A percentile compares a stretch with the other conserved stretches of the same genome.
Conservation (phyloP, 2,888 invertebrate species). For the Pseudococcus jackbeardsleyi region DNA sequence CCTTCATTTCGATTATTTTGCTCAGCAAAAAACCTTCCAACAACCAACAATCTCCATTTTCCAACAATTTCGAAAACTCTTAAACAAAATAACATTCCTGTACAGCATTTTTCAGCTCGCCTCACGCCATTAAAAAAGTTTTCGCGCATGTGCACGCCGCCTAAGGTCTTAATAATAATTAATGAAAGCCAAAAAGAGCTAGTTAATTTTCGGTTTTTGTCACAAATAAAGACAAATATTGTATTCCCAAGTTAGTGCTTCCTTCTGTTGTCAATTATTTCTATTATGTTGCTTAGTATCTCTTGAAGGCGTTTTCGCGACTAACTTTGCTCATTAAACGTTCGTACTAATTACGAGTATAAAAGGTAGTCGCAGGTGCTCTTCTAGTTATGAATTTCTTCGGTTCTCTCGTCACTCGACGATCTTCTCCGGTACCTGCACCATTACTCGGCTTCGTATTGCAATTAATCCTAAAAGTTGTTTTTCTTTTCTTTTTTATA, state of each 20-base stretch:
- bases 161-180: constrained; percentile 41
- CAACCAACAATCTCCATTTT: too few species aligned
- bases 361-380: constrained; percentile 54
- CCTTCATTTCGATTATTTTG: too few species aligned
- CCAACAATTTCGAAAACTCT: neutral
- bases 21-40: too few species aligned
- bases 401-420: constrained; percentile 17
- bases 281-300: constrained; percentile 46
- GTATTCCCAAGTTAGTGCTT: constrained; percentile 54
- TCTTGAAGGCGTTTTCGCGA: constrained; percentile 34
- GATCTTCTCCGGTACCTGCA: neutral
- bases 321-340: constrained; percentile 52
- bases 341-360: constrained; percentile 54
- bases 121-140: neutral
- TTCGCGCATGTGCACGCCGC: constrained; percentile 8
- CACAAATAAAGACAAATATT: constrained; percentile 46
- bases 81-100: neutral
- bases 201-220: constrained; percentile 54
- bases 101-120: neutral
- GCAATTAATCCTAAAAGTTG: constrained; percentile 25
- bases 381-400: constrained; percentile 49
- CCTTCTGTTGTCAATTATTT: constrained; percentile 56
- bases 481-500: neutral
- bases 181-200: constrained; percentile 53
- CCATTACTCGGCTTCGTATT: neutral